phyloP scores from a whole-genome alignment of 2,797 vertebrate genomes.

The Tenualosa ilisha region DNA sequence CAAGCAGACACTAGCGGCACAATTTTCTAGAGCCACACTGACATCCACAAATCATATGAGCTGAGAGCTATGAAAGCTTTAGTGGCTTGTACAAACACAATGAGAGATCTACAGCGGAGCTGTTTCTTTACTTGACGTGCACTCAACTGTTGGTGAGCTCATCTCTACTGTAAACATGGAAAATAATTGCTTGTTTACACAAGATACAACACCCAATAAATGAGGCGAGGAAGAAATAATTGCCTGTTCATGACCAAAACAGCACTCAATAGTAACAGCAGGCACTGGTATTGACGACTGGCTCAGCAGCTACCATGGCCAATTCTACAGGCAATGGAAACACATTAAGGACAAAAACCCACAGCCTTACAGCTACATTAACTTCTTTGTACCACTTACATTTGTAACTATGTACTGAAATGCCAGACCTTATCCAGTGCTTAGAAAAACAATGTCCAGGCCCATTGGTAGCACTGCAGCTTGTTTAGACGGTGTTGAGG shows the following conservation, averaged over 20 bases:
- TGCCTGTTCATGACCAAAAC: slow-evolving; percentile 1
- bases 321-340: slow-evolving; percentile 39
- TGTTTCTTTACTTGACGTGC: not conserved
- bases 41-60: not conserved
- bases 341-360: slow-evolving; percentile 46
- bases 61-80: not conserved
- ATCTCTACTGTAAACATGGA: slow-evolving; percentile 44
- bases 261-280: slow-evolving; percentile 36
- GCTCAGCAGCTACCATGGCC: slow-evolving; percentile 33
- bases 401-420: not conserved
- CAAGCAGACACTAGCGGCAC: not conserved
- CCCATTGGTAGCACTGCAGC: not conserved
- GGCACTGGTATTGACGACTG: not conserved
- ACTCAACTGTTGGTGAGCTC: not conserved
- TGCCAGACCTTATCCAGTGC: not conserved
- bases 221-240: slow-evolving; percentile 37
- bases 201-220: slow-evolving; percentile 62
- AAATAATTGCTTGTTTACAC: slow-evolving; percentile 61
- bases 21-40: not conserved
- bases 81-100: not conserved
- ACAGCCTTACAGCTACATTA: not conserved
- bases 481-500: not conserved
- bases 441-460: not conserved
- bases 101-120: not conserved
- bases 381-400: not conserved